phyloP scores from a whole-genome alignment of 2,797 vertebrate genomes.

The Manis crassicaudata region DNA sequence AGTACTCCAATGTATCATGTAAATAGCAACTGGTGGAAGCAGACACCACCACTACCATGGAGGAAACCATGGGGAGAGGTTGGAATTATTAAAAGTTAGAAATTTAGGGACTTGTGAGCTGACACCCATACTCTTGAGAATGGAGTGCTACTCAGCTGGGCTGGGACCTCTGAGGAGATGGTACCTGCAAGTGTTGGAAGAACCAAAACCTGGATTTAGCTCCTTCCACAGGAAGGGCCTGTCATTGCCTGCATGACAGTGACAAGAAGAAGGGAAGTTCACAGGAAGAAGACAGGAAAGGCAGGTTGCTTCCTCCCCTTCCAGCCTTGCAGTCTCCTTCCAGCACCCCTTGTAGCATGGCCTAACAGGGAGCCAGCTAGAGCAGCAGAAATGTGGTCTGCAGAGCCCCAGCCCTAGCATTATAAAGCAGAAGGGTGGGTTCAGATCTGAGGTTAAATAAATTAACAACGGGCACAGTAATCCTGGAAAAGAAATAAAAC shows the following conservation, averaged over 20 bases:
- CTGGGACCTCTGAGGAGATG: background rate
- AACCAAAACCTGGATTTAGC: background rate
- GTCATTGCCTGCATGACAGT: background rate
- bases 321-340: background rate
- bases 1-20: background rate
- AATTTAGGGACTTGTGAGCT: background rate
- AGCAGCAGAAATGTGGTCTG: background rate
- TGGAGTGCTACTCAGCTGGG: fast-evolving
- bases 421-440: background rate
- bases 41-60: background rate
- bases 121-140: background rate
- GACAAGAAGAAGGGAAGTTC: background rate
- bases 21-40: background rate
- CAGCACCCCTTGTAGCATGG: background rate
- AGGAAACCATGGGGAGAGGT: background rate
- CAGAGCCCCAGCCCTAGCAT: background rate
- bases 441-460: background rate
- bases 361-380: background rate
- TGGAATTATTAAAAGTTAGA: background rate
- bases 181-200: background rate
- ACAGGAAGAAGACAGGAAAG: background rate
- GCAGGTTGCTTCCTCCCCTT: background rate
- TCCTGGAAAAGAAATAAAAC: background rate
- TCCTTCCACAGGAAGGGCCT: background rate
- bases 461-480: background rate